Percentiles rank a stretch among this genome's conserved stretches.
These are phyloP conservation scores for Miopithecus talapoin DNA, from an alignment of 2,797 vertebrate genomes.

Conservation along the genomic window DNA sequence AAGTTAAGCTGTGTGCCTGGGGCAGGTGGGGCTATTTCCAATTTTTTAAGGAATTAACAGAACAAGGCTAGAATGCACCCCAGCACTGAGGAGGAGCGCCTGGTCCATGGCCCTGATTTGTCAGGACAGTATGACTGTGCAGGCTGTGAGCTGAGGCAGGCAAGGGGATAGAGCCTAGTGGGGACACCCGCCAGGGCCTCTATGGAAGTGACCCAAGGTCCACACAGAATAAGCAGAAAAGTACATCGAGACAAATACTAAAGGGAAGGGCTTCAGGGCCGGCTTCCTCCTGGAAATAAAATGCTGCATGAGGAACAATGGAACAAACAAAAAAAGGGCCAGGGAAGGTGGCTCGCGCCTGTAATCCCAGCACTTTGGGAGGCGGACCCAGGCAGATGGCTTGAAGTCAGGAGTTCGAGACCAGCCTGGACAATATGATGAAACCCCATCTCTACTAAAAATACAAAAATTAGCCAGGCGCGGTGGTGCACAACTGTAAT, in stretches of 20 bases:
- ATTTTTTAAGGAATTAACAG: neutral
- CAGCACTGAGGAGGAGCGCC: neutral
- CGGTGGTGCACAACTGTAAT: neutral
- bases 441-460: neutral
- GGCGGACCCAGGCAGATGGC: neutral
- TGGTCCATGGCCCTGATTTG: neutral
- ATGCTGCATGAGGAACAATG: neutral
- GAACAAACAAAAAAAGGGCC: neutral
- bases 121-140: accelerated
- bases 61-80: neutral
- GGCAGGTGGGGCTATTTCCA: neutral
- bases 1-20: neutral
- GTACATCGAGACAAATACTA: neutral
- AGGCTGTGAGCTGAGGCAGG: neutral
- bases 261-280: neutral
- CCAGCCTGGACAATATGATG: neutral
- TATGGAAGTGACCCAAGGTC: neutral
- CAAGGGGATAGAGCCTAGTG: accelerated
- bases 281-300: neutral
- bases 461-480: neutral
- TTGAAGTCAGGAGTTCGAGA: neutral
- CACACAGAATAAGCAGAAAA: accelerated
- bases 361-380: neutral
- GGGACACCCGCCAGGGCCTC: neutral
- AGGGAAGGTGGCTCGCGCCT: neutral